Base-by-base conservation (phyloP, 1,140 invertebrate species). In the Drosophila malerkotliana region DNA sequence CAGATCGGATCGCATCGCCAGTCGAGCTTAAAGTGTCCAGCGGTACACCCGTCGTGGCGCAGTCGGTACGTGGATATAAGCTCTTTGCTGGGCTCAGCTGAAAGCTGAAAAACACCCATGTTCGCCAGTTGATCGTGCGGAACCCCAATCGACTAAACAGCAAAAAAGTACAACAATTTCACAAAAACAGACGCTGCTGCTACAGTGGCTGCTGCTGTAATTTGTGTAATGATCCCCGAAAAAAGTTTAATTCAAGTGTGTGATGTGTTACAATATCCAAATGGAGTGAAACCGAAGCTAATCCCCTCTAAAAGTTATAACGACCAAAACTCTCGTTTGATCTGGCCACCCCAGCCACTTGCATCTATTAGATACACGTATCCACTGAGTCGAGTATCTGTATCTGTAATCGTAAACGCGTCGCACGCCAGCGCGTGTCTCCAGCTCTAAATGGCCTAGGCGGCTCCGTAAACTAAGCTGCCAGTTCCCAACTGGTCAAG, bases 361-460 rank as follows among this genome's bases (percentile, higher is more conserved):
- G 53, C 32, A 45, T 18, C 18, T 12, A 47, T 47, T 47, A 60
- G 51, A 54, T 56, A 69, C 74, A 78, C 79, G 74, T 75, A 59
- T 73, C 58, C 68, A 63, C 44, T 44, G 54, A 32, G 18, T 26
- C 18, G 48, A 39, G 67, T 66, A 66, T 64, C 67, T 74, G 58
- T 79, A 59, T 71, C 67, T 71, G 67, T 49, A 69, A 69, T 71
- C 52, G 67, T 69, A 69, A 69, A 26, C 63, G 66, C 66, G 66
- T 72, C 56, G 56, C 39, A 73, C 69, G 71, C 67, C 57, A 72
- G 77, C 77, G 80, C 66, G 77, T 77, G 79, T 82, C 79, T 82
- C 49, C 39, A 26, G 72, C 68, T 64, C 34, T 59, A 44, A 49
- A 67, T 44, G 63, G 64, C 67, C 67, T 69, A 71, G 64, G 34